Conservation (phyloP, 2,797 vertebrate species). For the Apogon hyalosoma region DNA sequence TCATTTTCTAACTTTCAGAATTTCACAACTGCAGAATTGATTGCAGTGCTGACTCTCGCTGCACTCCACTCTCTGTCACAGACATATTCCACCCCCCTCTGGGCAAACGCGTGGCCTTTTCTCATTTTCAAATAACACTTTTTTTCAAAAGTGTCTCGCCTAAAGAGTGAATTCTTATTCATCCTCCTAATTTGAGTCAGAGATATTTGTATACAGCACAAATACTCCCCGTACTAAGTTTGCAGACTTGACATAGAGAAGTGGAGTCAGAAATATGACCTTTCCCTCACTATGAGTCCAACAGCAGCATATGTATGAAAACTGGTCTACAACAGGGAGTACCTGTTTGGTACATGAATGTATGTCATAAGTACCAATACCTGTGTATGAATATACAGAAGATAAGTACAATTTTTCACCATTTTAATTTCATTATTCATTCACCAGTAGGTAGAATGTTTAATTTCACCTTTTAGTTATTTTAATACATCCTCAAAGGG, state of each 20-base stretch:
- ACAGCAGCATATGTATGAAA: conserved; percentile 31
- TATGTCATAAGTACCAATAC: too few species aligned
- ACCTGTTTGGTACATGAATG: too few species aligned
- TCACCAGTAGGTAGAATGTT: too few species aligned
- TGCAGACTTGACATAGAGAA: conserved; percentile 29
- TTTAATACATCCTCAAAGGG: too few species aligned
- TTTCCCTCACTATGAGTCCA: conserved; percentile 30
- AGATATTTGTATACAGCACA: conserved; percentile 32
- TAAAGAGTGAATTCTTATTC: conserved; percentile 48
- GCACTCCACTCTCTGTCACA: conserved; percentile 51
- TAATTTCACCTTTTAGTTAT: too few species aligned
- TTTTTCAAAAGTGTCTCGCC: conserved; percentile 7
- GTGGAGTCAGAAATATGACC: conserved; percentile 44
- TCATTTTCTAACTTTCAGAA: conserved; percentile 58
- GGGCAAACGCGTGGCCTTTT: conserved; percentile 59
- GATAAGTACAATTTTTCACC: too few species aligned
- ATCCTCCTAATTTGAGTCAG: conserved; percentile 61
- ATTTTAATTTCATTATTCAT: too few species aligned
- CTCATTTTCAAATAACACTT: conserved; percentile 64
- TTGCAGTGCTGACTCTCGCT: conserved; percentile 61
- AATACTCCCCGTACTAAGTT: conserved; percentile 32
- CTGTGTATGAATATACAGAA: too few species aligned
- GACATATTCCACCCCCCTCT: conserved; percentile 59
- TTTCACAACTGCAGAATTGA: conserved; percentile 64
- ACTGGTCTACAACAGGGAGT: too few species aligned